Evolutionary conservation across 2,113 vertebrate genomes (phyloP).

Genomic region (Corythaixoides concolor): DNA sequence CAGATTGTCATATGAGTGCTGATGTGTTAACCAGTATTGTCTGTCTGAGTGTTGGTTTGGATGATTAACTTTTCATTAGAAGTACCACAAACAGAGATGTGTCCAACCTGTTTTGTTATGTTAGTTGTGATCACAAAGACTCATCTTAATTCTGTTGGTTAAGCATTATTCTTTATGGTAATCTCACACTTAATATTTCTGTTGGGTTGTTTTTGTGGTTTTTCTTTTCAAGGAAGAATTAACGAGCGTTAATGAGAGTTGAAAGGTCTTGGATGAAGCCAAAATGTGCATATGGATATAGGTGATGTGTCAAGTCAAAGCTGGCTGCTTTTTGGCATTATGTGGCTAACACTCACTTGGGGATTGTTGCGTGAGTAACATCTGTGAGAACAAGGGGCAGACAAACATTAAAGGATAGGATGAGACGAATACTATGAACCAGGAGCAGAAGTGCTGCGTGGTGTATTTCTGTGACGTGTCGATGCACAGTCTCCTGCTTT

Average conservation of each 20-base stretch:
- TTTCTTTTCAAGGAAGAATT: not conserved
- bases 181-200: not conserved
- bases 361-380: not conserved
- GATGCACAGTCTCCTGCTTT: rapidly evolving
- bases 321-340: not conserved
- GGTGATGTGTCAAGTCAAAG: not conserved
- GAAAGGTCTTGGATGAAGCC: not conserved
- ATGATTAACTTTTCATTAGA: not conserved
- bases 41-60: not conserved
- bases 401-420: not conserved
- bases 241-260: not conserved
- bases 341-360: not conserved
- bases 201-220: not conserved
- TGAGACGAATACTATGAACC: not conserved
- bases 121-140: not conserved
- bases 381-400: not conserved
- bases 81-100: not conserved
- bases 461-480: rapidly evolving
- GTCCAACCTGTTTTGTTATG: rapidly evolving
- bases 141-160: not conserved
- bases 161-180: not conserved
- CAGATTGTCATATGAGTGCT: not conserved
- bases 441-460: not conserved
- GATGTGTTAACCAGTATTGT: not conserved
- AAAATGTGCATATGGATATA: not conserved